These are phyloP conservation scores for Catonia carolina DNA, from an alignment of 2,888 invertebrate species.

Conservation along the genomic window DNA sequence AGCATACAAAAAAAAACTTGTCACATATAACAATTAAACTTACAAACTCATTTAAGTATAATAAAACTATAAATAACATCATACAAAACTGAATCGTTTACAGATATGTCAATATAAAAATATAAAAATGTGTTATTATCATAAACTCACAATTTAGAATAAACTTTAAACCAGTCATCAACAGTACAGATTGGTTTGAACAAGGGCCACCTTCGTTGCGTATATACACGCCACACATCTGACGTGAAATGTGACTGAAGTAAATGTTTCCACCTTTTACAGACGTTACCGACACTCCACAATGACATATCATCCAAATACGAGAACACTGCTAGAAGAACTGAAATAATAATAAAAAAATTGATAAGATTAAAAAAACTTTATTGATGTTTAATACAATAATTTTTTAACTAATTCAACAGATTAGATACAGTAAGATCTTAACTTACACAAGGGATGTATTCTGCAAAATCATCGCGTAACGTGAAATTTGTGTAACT, in stretches of 20 bases:
- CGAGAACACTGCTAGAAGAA: conserved; percentile 79
- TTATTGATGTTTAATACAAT: conserved; percentile 10
- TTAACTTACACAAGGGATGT: too few relatives aligned
- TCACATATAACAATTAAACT: too few relatives aligned
- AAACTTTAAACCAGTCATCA: conserved; percentile 73
- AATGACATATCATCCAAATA: conserved; percentile 87
- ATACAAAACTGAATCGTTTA: too few relatives aligned
- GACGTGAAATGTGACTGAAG: conserved; percentile 70
- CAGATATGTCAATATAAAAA: too few relatives aligned
- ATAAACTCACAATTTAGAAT: conserved; percentile 45
- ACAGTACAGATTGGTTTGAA: conserved; percentile 66
- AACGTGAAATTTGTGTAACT: too few relatives aligned
- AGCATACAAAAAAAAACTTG: too few relatives aligned
- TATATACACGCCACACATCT: conserved; percentile 72
- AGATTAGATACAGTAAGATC: not conserved
- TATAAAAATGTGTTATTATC: too few relatives aligned
- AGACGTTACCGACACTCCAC: conserved; percentile 82
- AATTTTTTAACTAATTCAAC: not conserved
- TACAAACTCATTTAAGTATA: too few relatives aligned
- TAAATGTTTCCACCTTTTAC: conserved; percentile 75
- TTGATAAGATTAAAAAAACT: conserved; percentile 3
- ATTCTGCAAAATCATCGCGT: too few relatives aligned
- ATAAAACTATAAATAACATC: too few relatives aligned
- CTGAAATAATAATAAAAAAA: conserved; percentile 42
- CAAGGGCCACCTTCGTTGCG: conserved; percentile 76